Evolutionary conservation across 2,888 invertebrate species (phyloP).

Genomic region (Mythimna impura): DNA sequence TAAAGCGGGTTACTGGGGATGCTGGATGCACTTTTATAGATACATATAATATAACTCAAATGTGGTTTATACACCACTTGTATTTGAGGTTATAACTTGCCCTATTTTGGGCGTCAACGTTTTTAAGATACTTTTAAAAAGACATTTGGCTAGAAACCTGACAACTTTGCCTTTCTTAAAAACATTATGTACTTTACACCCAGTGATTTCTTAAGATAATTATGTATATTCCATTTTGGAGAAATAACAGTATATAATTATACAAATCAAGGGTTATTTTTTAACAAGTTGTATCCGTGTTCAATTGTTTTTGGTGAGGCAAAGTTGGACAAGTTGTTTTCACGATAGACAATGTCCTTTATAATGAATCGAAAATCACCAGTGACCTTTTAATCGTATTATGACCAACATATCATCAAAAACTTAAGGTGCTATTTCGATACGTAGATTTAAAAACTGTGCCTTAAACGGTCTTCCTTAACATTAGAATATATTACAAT

Average conservation of each 20-base stretch:
- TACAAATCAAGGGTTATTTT: not conserved
- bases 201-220: not conserved
- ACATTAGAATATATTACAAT: constrained; percentile 69
- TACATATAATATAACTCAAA: constrained; percentile 33
- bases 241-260: too few species aligned
- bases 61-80: constrained; percentile 25
- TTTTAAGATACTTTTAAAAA: constrained; percentile 3
- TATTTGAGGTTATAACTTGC: constrained; percentile 23
- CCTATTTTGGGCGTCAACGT: not conserved
- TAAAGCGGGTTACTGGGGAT: constrained; percentile 62
- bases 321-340: constrained; percentile 34
- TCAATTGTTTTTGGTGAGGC: constrained; percentile 10
- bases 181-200: not conserved
- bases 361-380: constrained; percentile 46
- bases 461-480: constrained; percentile 85
- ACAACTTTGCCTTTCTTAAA: constrained; percentile 18
- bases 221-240: not conserved
- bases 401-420: constrained; percentile 56
- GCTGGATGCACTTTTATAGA: constrained; percentile 32
- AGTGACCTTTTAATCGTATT: constrained; percentile 60
- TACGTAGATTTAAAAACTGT: constrained; percentile 71
- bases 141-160: not conserved
- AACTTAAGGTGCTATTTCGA: constrained; percentile 78
- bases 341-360: constrained; percentile 2
- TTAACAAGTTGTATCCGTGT: not conserved